These are phyloP conservation scores for Diplodus puntazzo DNA, from an alignment of 2,797 vertebrate genomes.

Conservation along the genomic window DNA sequence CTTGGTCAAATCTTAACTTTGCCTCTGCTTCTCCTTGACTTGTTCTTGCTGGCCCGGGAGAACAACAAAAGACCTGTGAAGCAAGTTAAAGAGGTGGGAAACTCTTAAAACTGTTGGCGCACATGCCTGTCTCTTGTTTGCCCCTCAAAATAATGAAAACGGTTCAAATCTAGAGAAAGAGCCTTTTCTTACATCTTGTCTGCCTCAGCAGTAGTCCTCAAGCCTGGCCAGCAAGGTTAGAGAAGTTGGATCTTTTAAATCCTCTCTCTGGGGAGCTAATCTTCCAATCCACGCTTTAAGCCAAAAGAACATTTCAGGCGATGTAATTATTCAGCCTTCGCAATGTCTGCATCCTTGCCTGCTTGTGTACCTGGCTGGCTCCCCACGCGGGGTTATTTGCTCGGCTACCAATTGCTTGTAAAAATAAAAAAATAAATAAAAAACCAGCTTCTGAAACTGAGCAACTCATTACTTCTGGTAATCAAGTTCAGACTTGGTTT, in stretches of 20 bases:
- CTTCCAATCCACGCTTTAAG: slow-evolving; percentile 54
- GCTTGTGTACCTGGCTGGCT: slow-evolving; percentile 62
- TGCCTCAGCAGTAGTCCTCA: slow-evolving; percentile 40
- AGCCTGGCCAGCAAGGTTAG: slow-evolving; percentile 57
- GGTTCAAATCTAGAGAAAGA: slow-evolving; percentile 29
- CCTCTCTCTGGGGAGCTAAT: slow-evolving; percentile 62
- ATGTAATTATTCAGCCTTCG: slow-evolving; percentile 75
- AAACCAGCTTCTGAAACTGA: slow-evolving; percentile 57
- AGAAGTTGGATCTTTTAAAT: slow-evolving; percentile 63
- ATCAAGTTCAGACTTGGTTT: slow-evolving; percentile 68
- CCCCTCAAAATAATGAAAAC: not conserved
- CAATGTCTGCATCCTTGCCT: slow-evolving; percentile 59
- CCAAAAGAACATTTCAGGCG: slow-evolving; percentile 73
- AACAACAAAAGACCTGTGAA: slow-evolving; percentile 23
- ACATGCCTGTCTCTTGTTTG: slow-evolving; percentile 40
- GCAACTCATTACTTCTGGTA: slow-evolving; percentile 57
- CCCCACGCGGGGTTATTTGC: slow-evolving; percentile 49
- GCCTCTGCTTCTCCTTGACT: not conserved
- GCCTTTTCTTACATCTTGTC: slow-evolving; percentile 52
- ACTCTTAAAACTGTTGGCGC: slow-evolving; percentile 43
- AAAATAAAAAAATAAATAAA: slow-evolving; percentile 66
- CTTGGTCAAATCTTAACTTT: slow-evolving; percentile 15
- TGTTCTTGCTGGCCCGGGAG: slow-evolving; percentile 2
- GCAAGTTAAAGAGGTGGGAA: slow-evolving; percentile 52
- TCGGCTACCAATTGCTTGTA: slow-evolving; percentile 69